Evolutionary conservation across 1,140 invertebrate genomes (phyloP), one percentile per base, ranked within the genome.

Genomic region (Drosophila setifemur): DNA sequence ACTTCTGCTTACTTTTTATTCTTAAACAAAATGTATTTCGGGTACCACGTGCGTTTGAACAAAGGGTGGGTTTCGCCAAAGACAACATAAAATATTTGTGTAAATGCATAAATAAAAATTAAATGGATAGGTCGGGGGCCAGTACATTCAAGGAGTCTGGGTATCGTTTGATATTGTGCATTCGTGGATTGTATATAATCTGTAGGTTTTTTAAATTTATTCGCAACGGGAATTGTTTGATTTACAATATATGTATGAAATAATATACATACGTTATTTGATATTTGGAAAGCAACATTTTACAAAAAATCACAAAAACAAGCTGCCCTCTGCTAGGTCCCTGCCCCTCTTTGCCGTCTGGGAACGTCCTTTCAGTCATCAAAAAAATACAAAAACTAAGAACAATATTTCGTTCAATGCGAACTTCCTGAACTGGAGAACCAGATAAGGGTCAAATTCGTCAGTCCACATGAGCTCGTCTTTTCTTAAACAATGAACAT

Each of bases 131-230:
- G 23, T 28, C 2, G 21, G 2, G 8, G 11, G 9, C 45, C 4
- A 18, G 12, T 48, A 26, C 40, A 57, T 42, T 18, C 25, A 52
- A 28, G 8, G 19, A n/a, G n/a, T n/a, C n/a, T n/a, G 35, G 50
- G 35, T 18, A 29, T 2, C 8, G 16, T 16, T 53, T 11, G 35
- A 25, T 57, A 21, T 9, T 23, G 9, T 9, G 63, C 55, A 47
- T n/a, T n/a, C n/a, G n/a, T n/a, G 31, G 23, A n/a, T 18, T 47
- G 16, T 18, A 37, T 19, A 11, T 25, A 8, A n/a, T 16, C 35
- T 21, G 25, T 63, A 39, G 35, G 14, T 47, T 71, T 60, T 60
- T 29, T 71, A 71, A 71, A 37, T 60, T 71, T 50, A 71, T 71
- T 71, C 40, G 43, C 44, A 50, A 37, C 21, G 23, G 12, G 25